Base-by-base conservation (phyloP, 2,113 vertebrate genomes). In the Burhinus bistriatus region DNA sequence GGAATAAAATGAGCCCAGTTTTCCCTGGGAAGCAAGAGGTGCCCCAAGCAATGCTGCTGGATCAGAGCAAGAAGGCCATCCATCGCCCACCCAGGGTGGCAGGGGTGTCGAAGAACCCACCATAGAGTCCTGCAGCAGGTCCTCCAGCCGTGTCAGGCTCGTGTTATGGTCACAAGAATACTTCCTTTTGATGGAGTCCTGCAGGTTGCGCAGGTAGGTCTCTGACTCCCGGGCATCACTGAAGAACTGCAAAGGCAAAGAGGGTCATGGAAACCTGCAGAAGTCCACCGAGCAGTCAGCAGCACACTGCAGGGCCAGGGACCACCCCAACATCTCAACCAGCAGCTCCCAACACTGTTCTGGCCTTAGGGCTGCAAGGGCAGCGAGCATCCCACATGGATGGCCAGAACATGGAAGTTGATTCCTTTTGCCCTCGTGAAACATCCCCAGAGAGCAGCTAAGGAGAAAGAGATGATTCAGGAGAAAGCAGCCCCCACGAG, bases 81-180 rank as follows among this genome's bases (percentile, higher is more conserved):
- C 47, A 12, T 40, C 1, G 15, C 84, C 38, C 21, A 0, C 36
- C 7, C 58, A 64, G 91, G 71, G 58, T 22, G 82, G 12, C 5
- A 32, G 94, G 9, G 40, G 19, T 6, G 77, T 3, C 0, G 2
- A 38, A 89, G 96, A 89, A 98, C 98, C 91, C 98, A 99, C 99
- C 99, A 99, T 99, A 42, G 99, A 99, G 98, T 99, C 99, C 98
- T 99, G 99, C 77, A 99, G 99, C 87, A 99, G 98, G 95, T 99
- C 99, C 91, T 99, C 99, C 93, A 99, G 98, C 85, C 99, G 98
- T 30, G 98, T 98, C 82, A 99, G 98, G 71, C 99, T 98, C 95
- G 99, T 99, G 97, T 87, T 99, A 83, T 98, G 98, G 96, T 99
- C 99, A 1, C 99, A 99, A 42, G 99, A 99, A 83, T 99, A 99